A percentile compares a stretch with the other conserved stretches of the same genome.
Conservation (phyloP, 2,113 vertebrate genomes). For the Glaucidium brasilianum region DNA sequence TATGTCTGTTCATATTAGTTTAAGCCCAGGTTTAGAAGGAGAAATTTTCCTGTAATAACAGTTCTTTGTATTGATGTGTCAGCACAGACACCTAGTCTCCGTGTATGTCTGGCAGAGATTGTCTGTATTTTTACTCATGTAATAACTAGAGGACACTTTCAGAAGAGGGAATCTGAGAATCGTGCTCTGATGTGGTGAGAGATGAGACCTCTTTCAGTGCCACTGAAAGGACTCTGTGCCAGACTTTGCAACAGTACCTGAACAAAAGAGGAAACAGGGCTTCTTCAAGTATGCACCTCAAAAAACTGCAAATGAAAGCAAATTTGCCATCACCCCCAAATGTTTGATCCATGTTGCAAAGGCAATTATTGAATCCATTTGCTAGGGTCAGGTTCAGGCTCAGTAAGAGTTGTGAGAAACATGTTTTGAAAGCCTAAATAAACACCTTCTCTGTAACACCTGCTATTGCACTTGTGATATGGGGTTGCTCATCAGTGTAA, state of each 20-base stretch:
- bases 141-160: conserved; percentile 36
- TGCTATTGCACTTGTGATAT: neutral
- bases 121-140: neutral
- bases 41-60: conserved; percentile 57
- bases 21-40: conserved; percentile 32
- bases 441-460: neutral
- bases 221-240: neutral
- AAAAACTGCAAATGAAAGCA: neutral
- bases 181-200: neutral
- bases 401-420: neutral
- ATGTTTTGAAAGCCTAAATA: neutral
- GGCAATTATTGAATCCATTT: neutral
- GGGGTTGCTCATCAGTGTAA: neutral
- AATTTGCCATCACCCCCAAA: neutral
- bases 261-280: neutral
- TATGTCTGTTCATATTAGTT: conserved; percentile 46
- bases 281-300: neutral
- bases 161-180: conserved; percentile 31
- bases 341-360: neutral
- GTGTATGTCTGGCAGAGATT: neutral
- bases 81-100: conserved; percentile 50
- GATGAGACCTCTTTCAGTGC: neutral
- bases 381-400: neutral
- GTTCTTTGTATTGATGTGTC: conserved; percentile 54
- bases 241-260: neutral